Base-by-base conservation (phyloP, 2,113 vertebrate species). In the Perca schrenkii region DNA sequence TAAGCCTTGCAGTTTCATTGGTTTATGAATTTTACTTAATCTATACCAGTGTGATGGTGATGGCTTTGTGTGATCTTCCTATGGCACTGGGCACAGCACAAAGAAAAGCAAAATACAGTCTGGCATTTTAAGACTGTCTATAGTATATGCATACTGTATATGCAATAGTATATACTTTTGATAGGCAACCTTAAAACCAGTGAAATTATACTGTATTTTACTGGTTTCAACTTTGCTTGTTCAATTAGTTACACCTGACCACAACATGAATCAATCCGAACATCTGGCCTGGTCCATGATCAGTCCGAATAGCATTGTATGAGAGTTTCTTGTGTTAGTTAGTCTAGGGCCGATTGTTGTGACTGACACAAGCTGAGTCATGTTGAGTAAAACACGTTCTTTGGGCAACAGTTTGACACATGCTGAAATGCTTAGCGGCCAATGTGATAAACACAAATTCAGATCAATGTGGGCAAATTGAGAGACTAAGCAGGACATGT, bases 341-440 rank as follows among this genome's bases (percentile, higher is more conserved):
- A 28, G 28, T 58, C 21, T 31, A 49, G 54, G 65, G 19, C 0
- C 40, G 52, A 8, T 56, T 43, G 56, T 67, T 52, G 66, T 46
- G 25, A 63, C 28, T 63, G 46, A 68, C 28, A 61, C 12, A 28
- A n/a, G 6, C 28, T 31, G 6, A 76, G 54, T 80, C 21, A 72
- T 71, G 65, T 50, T 14, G 25, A 11, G 40, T 64, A 13, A 19
- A 74, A 76, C n/a, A 16, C 16, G 36, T 58, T 19, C 28, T 25
- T 36, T 36, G 40, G 47, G 54, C 66, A 65, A 71, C 15, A 61
- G 43, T 74, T 54, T 56, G 8, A 34, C 72, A 60, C 14, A 70
- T 40, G 36, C 17, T 25, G 25, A 25, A 25, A 25, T 25, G 25
- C 25, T 25, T 25, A 25, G 25, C 25, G 61, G 17, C 12, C 28